Evolutionary conservation across 2,113 vertebrate genomes (phyloP), one percentile per base, ranked within the genome.

Genomic region (Otocyon megalotis): DNA sequence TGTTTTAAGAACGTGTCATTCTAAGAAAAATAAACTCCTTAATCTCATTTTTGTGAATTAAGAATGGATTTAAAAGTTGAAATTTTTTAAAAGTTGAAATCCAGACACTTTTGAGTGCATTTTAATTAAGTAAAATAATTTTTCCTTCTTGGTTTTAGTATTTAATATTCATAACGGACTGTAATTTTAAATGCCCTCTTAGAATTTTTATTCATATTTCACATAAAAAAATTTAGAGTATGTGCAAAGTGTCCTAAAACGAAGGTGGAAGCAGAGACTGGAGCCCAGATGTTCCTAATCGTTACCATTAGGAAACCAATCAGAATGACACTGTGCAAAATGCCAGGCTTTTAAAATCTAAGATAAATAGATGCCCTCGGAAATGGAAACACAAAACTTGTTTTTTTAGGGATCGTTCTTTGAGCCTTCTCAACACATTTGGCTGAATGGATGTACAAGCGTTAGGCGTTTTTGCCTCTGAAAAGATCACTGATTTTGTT

Each of bases 261-360:
- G 67, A 72, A 65, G 43, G 83, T 60, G 91, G 30, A 56, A 26
- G 16, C 20, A 19, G 14, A 95, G 84, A 77, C 69, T 48, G 43
- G 71, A 13, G 30, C 19, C 94, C 97, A 97, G 93, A 91, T 98
- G 95, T 94, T 96, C 60, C 77, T 90, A 84, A 98, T 97, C 87
- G 91, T 97, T 81, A 32, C 90, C 71, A 11, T 79, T 72, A 83
- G 81, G 90, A 92, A 81, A 17, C 89, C 89, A 56, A 10, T 83
- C 53, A 32, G 81, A 60, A 60, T 22, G 58, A 35, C 1, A 0
- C 85, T 63, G 9, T 56, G 48, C 35, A 62, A 60, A 84, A 77
- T 32, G 37, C 88, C 84, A 54, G 67, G 69, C 14, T 30, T 92
- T 85, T 65, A 26, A 37, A 69, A 88, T 65, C 80, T 60, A 53